phyloP scores from a whole-genome alignment of 2,113 vertebrate species.

The Bungarus multicinctus region DNA sequence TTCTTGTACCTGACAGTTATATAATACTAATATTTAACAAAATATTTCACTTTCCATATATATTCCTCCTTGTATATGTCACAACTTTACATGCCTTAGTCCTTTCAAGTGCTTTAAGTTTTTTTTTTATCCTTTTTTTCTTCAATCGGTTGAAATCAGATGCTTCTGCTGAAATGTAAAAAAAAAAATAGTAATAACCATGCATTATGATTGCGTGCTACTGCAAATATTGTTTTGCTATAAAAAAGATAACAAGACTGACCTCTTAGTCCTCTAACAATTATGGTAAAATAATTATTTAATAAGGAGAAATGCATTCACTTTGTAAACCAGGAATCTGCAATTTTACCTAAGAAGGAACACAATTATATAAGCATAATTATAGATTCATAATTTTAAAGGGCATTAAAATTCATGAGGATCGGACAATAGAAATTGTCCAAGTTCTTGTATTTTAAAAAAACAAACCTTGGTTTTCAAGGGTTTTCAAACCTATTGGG shows the following conservation, averaged over 20 bases:
- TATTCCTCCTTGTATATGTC: not conserved
- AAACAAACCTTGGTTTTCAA: not conserved
- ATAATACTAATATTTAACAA: not conserved
- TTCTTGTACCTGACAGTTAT: not conserved
- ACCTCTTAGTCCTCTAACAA: not conserved
- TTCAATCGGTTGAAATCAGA: not conserved
- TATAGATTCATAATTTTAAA: conserved; percentile 14
- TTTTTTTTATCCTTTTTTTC: not conserved
- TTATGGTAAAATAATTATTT: not conserved
- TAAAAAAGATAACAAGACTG: not conserved
- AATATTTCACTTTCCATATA: not conserved
- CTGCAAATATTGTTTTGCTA: not conserved
- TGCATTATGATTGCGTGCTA: not conserved
- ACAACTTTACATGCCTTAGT: not conserved
- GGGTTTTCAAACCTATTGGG: not conserved
- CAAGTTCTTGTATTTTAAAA: not conserved
- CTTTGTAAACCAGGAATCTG: not conserved
- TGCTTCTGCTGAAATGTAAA: not conserved
- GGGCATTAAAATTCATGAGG: not conserved
- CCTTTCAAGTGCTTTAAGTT: not conserved
- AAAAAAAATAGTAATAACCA: not conserved
- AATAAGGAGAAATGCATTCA: not conserved
- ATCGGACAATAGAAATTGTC: not conserved
- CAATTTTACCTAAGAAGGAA: not conserved
- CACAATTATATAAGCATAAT: not conserved